Evolutionary conservation across 1,140 invertebrate genomes (phyloP), one percentile per base, ranked within the genome.

Genomic region (Solen grandis): DNA sequence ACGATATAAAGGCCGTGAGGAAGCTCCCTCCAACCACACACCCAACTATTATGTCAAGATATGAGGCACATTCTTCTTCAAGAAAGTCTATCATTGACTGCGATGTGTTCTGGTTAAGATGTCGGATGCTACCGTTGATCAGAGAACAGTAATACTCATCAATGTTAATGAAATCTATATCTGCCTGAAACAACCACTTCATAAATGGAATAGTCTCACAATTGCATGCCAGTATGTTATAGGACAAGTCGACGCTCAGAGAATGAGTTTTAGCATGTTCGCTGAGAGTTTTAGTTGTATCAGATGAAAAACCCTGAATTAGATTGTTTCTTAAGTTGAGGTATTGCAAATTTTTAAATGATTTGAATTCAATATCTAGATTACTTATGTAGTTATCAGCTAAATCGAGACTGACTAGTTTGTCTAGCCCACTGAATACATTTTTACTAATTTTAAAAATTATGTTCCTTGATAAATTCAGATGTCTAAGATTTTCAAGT

Each of bases 191-290:
- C 1, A 81, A 27, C 79, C 79, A 81, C 36, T 81, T 57, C 3
- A 81, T 19, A 31, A 81, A 74, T 3, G 59, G 36, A 13, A 75
- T 38, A 19, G 33, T 81, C 2, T 59, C 70, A 69, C 79, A 81
- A 29, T 14, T 54, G 62, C 79, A 81, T 0, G 27, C 25, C 0
- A 81, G 62, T 16, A 41, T 46, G 36, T 81, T 81, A 25, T 57
- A 25, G n/a, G n/a, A 27, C 19, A 81, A 35, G 59, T 81, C 50
- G 10, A 81, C 72, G 0, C 10, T 25, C 1, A 81, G 8, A 22
- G 29, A 0, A n/a, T 31, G 33, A 19, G 57, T 8, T 27, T 66
- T 31, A 25, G 63, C 31, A 29, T 52, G 31, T 19, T 38, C 5
- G 16, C n/a, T 50, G 14, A 78, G 19, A 41, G 59, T 1, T 33